These are phyloP conservation scores for Pangasianodon hypophthalmus DNA, from an alignment of 2,113 vertebrate species.

Conservation along the genomic window DNA sequence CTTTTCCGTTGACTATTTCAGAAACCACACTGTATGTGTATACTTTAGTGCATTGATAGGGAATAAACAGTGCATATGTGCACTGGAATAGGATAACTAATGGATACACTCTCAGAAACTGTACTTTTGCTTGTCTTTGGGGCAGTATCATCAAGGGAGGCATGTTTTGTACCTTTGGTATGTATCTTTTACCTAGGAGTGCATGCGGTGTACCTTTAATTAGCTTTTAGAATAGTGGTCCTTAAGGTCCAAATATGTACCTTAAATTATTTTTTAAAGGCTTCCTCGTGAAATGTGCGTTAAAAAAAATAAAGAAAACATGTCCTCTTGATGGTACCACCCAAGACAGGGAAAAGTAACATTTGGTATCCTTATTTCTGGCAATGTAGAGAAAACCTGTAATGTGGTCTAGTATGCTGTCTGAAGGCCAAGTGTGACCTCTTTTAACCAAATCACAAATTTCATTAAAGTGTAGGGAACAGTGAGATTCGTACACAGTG, in stretches of 20 bases:
- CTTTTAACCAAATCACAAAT: neutral
- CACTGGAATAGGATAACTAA: neutral
- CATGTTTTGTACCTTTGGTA: neutral
- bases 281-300: neutral
- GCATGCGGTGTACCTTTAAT: neutral
- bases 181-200: neutral
- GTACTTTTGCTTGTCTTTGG: neutral
- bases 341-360: neutral
- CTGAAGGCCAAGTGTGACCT: neutral
- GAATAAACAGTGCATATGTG: neutral
- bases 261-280: neutral
- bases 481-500: neutral
- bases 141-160: neutral
- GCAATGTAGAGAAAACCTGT: neutral
- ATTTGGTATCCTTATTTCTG: neutral
- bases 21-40: neutral
- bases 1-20: neutral
- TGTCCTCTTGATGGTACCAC: neutral
- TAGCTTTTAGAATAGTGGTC: too few relatives aligned
- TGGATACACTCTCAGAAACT: neutral
- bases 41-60: neutral
- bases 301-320: neutral
- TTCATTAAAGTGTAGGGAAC: neutral
- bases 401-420: neutral
- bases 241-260: neutral